Evolutionary conservation across 1,140 invertebrate genomes (phyloP), one percentile per base, ranked within the genome.

Genomic region (Hirudo medicinalis): DNA sequence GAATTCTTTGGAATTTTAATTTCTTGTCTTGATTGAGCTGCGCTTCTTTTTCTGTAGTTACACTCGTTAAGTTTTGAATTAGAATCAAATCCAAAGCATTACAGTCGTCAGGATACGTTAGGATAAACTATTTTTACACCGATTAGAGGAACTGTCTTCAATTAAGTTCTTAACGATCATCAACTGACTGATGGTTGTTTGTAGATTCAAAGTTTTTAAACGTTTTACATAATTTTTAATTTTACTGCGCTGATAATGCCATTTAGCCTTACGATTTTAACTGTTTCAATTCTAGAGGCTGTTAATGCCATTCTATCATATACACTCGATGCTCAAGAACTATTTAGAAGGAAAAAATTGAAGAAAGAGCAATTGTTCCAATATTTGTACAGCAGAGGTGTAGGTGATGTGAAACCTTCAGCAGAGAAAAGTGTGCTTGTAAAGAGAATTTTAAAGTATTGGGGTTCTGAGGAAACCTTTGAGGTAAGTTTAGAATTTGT

Each of bases 311-410:
- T 63, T 63, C 29, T 63, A 15, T 63, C 57, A 25, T 63, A 63
- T 11, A 63, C 57, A 63, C 19, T 25, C 8, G 29, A 63, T 63
- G 22, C 57, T 19, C 22, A 25, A 32, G 57, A 63, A 25, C 29
- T 63, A 25, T 63, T 63, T 63, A 63, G 29, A 32, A 63, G 57
- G 29, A 63, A 63, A 63, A 63, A 63, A 32, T 22, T 63, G 57
- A 63, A 63, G 29, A 63, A 63, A 63, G 57, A 63, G 19, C 57
- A 25, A 2, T 25, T 63, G 11, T 63, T 63, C 57, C 3, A 32
- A n/a, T 63, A 63, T 63, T 22, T 32, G 22, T 32, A 63, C 19
- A 22, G 57, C 8, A 32, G 19, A 63, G 20, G 57, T 25, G 29
- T 63, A 5, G 22, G 22, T 63, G 29, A 63, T 63, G 11, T 63